Base-by-base conservation (phyloP, 2,797 vertebrate genomes). In the Danionella dracula region DNA sequence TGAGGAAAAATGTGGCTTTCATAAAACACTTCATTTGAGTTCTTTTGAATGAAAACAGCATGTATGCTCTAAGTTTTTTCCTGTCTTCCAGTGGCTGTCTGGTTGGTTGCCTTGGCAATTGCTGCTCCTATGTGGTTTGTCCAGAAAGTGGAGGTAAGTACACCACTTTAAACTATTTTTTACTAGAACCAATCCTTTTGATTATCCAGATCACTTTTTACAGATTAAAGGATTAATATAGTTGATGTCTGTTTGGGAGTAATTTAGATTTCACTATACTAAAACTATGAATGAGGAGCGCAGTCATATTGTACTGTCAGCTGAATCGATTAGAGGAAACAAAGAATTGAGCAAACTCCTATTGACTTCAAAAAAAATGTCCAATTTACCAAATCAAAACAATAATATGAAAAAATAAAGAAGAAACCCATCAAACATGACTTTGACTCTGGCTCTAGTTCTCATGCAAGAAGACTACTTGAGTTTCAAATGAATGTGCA, bases 121-220 rank as follows among this genome's bases (percentile, higher is more conserved):
- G 77, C 79, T 5, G 54, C 66, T 21, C 77, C 77, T 4, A 74
- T 81, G 73, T 81, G 66, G 77, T 79, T 77, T 54, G 60, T 78
- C 11, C 77, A 81, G 66, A 77, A 79, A 72, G 76, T 78, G 19
- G 71, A 76, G 71, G 71, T 76, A 73, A 72, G 16, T 1, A 15
- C 16, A 9, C 2, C 16, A 15, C 15, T 1, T 23, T 32, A 4
- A 21, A 16, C 20, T 9, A 41, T 6, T 20, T 37, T 23, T 45
- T 4, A 32, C 13, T 16, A 1, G 0, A 1, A n/a, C 46, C 40
- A 53, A 13, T 35, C 9, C 46, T 37, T 12, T 23, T 13, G 13
- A 37, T 45, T 55, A 27, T 17, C 15, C 9, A 23, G 10, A 27
- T 1, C 7, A 37, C 19, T 19, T 1, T 45, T 27, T 21, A 7